Conservation (phyloP, 2,113 vertebrate genomes). For the Apaloderma vittatum region DNA sequence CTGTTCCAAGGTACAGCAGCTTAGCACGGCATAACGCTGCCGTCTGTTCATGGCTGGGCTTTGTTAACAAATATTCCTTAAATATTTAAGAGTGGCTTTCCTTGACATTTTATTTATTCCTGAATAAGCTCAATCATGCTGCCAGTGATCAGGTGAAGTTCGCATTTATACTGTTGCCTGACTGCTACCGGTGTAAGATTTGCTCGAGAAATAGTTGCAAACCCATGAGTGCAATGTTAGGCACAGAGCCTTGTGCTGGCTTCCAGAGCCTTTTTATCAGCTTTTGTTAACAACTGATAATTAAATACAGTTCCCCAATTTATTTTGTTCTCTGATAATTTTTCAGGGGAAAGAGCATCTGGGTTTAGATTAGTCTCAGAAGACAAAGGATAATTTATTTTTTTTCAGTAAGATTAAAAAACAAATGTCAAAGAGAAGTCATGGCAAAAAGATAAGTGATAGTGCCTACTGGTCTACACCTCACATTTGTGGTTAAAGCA, state of each 20-base stretch:
- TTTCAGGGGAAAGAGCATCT: not conserved
- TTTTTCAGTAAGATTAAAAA: not conserved
- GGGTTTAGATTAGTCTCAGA: not conserved
- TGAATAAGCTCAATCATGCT: not conserved
- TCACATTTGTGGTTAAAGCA: not conserved
- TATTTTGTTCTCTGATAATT: not conserved
- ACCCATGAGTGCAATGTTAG: not conserved
- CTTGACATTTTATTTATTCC: not conserved
- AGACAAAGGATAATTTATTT: not conserved
- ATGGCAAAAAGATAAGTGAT: not conserved
- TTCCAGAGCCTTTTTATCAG: not conserved
- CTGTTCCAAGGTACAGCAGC: not conserved
- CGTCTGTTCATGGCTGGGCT: not conserved
- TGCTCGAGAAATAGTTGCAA: not conserved
- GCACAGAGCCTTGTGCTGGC: not conserved
- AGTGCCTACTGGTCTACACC: not conserved
- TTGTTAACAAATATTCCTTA: not conserved
- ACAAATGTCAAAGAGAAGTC: not conserved
- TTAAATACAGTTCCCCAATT: not conserved
- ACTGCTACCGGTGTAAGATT: not conserved
- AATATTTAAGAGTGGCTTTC: not conserved
- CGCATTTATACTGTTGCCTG: not conserved
- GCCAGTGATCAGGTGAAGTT: not conserved
- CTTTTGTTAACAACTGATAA: not conserved
- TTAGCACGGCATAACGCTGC: not conserved